Evolutionary conservation across 92 coral and sea anemone genomes (phyloP).

Genomic region (Nematostella vectensis): DNA sequence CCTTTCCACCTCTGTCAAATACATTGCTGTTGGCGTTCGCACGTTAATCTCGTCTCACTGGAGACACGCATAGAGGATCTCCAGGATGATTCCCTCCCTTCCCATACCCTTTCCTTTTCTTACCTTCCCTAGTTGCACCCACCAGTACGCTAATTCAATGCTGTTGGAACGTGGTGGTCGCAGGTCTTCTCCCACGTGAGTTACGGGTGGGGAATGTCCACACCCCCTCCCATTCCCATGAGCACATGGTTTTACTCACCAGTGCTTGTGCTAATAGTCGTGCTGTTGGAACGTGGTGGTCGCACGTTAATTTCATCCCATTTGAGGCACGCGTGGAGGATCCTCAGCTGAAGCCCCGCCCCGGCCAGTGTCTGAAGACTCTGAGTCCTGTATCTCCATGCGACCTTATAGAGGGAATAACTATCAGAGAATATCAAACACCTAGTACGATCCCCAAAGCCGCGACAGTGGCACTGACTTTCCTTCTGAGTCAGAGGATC

Average conservation of each 20-base stretch:
- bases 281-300: slow-evolving; percentile 89
- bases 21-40: slow-evolving; percentile 93
- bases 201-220: too few species aligned
- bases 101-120: too few species aligned
- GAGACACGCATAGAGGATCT: slow-evolving; percentile 84
- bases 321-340: slow-evolving; percentile 86
- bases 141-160: too few species aligned
- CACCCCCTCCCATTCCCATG: neutral
- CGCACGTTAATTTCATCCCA: slow-evolving; percentile 97
- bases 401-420: slow-evolving; percentile 31
- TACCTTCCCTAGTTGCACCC: too few species aligned
- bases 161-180: too few species aligned
- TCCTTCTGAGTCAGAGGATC: too few species aligned
- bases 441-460: too few species aligned
- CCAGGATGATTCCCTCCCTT: slow-evolving; percentile 81
- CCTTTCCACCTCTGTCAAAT: too few species aligned
- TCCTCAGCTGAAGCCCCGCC: slow-evolving; percentile 83
- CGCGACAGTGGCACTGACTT: too few species aligned
- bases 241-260: slow-evolving; percentile 37
- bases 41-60: slow-evolving; percentile 97
- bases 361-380: slow-evolving; percentile 91
- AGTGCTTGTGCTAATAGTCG: slow-evolving; percentile 80
- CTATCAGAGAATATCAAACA: too few species aligned
- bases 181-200: too few species aligned
- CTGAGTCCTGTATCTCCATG: slow-evolving; percentile 85